Percentiles rank a stretch among this genome's conserved stretches.
Evolutionary conservation across 2,797 vertebrate genomes (phyloP).

Genomic region (Falco columbarius): DNA sequence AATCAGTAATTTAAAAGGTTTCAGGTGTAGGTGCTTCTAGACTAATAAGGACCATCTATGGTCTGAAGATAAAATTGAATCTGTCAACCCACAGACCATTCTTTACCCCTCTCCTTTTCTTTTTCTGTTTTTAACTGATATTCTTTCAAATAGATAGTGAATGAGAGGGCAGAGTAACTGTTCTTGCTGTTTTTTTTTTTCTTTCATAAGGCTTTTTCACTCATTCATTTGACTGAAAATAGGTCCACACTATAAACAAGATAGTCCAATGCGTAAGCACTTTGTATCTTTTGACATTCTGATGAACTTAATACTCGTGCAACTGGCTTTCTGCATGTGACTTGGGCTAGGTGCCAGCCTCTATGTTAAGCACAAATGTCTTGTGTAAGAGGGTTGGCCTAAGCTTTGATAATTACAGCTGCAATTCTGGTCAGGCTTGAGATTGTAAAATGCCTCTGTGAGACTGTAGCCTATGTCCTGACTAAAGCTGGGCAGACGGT

Average conservation of each 20-base stretch:
- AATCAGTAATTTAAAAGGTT: not conserved
- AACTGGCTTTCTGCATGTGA: not conserved
- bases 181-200: fast-evolving
- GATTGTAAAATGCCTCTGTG: not conserved
- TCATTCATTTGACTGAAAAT: not conserved
- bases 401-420: not conserved
- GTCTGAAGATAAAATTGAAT: not conserved
- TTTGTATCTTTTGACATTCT: not conserved
- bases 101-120: not conserved
- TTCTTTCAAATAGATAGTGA: not conserved
- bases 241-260: not conserved
- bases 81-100: fast-evolving
- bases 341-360: not conserved
- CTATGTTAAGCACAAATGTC: not conserved
- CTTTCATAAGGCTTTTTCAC: not conserved
- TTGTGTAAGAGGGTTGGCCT: not conserved
- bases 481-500: not conserved
- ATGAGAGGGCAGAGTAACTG: not conserved
- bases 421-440: not conserved
- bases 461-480: not conserved
- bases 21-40: not conserved
- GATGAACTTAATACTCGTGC: not conserved
- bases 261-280: not conserved
- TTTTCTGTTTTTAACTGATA: not conserved
- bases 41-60: not conserved